Conservation (phyloP, 1,140 invertebrate species). For the Megalonaias nervosa region DNA sequence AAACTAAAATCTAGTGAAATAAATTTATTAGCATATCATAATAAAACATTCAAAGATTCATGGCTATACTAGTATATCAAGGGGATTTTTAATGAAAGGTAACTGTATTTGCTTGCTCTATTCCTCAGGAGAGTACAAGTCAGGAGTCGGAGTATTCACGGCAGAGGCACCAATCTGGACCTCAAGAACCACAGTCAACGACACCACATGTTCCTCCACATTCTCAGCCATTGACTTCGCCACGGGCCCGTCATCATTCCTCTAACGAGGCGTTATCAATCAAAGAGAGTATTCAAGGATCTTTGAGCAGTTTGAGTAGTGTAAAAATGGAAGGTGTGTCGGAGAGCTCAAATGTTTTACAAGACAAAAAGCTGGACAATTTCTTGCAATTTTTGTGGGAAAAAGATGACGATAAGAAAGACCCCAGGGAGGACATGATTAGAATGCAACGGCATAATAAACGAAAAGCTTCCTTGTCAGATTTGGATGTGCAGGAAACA, state of each 20-base stretch:
- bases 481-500: constrained; percentile 52
- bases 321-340: background rate
- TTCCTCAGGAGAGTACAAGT: constrained; percentile 65
- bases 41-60: no score
- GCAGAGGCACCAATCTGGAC: constrained; percentile 60
- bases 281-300: no score
- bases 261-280: no score
- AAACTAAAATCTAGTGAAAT: no score
- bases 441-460: constrained; percentile 33
- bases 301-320: no score
- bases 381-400: constrained; percentile 44
- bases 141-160: constrained; percentile 65
- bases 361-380: constrained; percentile 38
- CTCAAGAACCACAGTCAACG: constrained; percentile 62
- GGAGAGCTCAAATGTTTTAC: constrained; percentile 14
- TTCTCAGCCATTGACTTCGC: constrained; percentile 24
- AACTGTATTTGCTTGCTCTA: constrained; percentile 2
- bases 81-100: no score
- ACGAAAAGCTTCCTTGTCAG: constrained; percentile 51
- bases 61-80: no score
- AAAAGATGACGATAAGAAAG: constrained; percentile 36
- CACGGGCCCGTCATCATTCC: background rate
- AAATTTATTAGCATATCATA: no score
- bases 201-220: constrained; percentile 48
- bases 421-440: background rate